These are phyloP conservation scores for Apoderus coryli DNA, from an alignment of 2,888 invertebrate genomes.

Conservation along the genomic window DNA sequence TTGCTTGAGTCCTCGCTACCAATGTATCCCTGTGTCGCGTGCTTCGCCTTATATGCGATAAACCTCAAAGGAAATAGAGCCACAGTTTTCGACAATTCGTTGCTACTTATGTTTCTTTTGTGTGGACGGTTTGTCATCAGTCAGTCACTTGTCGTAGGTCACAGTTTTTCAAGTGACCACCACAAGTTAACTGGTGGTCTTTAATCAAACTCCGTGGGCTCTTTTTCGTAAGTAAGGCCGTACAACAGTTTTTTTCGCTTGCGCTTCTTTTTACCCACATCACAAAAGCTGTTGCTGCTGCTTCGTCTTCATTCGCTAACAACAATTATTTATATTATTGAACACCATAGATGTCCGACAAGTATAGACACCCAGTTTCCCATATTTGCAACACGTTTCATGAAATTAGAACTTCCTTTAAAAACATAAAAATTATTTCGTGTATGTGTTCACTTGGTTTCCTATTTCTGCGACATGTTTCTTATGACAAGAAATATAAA, in stretches of 20 bases:
- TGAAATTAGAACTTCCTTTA: too few species aligned
- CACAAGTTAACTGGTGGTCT: not conserved
- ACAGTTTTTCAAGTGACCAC: constrained; percentile 3
- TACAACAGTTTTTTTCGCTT: constrained; percentile 3
- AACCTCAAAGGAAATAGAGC: constrained; percentile 3
- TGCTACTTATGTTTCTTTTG: constrained; percentile 6
- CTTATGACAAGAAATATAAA: too few species aligned
- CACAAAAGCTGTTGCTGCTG: constrained; percentile 1
- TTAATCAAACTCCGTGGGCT: too few species aligned
- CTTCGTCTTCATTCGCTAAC: too few species aligned
- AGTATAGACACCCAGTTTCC: too few species aligned
- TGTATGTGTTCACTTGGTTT: too few species aligned
- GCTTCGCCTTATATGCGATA: constrained; percentile 3
- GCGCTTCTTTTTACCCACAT: constrained; percentile 2
- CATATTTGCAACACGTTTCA: too few species aligned
- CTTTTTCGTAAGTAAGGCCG: constrained; percentile 3
- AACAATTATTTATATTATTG: too few species aligned
- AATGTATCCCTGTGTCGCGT: constrained; percentile 6
- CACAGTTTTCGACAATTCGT: constrained; percentile 3
- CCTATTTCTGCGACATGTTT: too few species aligned
- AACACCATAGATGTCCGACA: too few species aligned
- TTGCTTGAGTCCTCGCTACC: constrained; percentile 5
- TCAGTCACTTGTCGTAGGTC: constrained; percentile 4
- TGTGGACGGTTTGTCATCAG: constrained; percentile 6
- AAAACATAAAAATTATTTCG: too few species aligned